Evolutionary conservation across 2,797 vertebrate genomes (phyloP), one percentile per base, ranked within the genome.

Genomic region (Delichon dasypus): DNA sequence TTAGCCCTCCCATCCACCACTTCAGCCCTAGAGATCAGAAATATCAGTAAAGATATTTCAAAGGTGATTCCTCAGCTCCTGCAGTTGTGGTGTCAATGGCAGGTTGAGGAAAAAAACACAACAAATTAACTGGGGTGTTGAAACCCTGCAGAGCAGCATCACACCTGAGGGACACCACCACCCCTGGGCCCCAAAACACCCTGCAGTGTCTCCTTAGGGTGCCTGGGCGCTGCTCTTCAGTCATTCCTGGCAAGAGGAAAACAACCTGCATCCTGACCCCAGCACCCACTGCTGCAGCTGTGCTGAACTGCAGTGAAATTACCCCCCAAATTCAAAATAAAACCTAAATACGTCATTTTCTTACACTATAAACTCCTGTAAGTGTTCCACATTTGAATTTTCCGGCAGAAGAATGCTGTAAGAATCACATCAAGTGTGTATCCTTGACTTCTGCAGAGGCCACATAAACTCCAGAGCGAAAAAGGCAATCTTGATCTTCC

Each of bases 261-360:
- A 30, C 11, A 25, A 13, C 10, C 45, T 5, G 0, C 13, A 40
- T 1, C 54, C 27, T 5, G 10, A 55, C 7, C 22, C n/a, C 18
- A 21, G 15, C 44, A 44, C 17, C 51, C 44, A 13, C 0, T 8
- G 10, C 44, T 27, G 19, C 16, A 68, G 23, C 23, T 42, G 47
- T 7, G 3, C 27, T 80, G 54, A 22, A 42, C 26, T 48, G 9
- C 21, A 18, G 15, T 5, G 29, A 29, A 66, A 30, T n/a, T 11
- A 55, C 2, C 34, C 8, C 11, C 13, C 11, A 62, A 36, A 40
- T 4, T 2, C 25, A 65, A 84, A 71, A 34, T 38, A 38, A 88
- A 91, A 44, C 8, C 12, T 13, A 48, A 81, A 86, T 7, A 65
- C 1, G 0, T 11, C 38, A 19, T 64, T 54, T 88, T 36, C 26